These are phyloP conservation scores for Caenorhabditis sp. DNA, from an alignment of 2,888 invertebrate species.

Conservation along the genomic window DNA sequence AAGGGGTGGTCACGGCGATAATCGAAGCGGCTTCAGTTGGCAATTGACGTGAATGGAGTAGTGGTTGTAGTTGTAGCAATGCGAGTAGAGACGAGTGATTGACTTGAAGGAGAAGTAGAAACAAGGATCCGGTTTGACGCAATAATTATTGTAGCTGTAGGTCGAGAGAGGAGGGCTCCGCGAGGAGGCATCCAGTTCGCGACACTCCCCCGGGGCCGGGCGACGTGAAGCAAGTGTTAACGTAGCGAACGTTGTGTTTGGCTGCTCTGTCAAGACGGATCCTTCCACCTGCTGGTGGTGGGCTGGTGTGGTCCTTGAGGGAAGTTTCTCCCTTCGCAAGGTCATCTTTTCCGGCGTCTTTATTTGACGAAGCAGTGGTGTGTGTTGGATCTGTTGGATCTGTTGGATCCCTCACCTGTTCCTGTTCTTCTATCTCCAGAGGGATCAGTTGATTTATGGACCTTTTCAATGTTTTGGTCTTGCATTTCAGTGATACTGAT, in stretches of 20 bases:
- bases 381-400: no score
- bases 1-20: no score
- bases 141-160: background rate
- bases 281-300: background rate
- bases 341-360: no score
- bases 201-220: background rate
- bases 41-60: no score
- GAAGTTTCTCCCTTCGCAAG: no score
- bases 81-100: no score
- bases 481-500: background rate
- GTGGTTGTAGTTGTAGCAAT: no score
- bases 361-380: no score
- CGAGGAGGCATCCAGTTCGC: background rate
- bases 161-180: background rate
- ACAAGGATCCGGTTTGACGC: background rate
- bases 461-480: background rate
- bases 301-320: no score
- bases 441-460: background rate
- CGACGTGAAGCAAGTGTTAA: background rate
- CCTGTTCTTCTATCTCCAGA: constrained; percentile 1
- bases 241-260: background rate
- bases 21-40: no score
- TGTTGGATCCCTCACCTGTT: background rate
- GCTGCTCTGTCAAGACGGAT: background rate
- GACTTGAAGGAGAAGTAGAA: background rate